Conservation (phyloP, 64 coral and sea anemone genomes). For the Acropora yongei region DNA sequence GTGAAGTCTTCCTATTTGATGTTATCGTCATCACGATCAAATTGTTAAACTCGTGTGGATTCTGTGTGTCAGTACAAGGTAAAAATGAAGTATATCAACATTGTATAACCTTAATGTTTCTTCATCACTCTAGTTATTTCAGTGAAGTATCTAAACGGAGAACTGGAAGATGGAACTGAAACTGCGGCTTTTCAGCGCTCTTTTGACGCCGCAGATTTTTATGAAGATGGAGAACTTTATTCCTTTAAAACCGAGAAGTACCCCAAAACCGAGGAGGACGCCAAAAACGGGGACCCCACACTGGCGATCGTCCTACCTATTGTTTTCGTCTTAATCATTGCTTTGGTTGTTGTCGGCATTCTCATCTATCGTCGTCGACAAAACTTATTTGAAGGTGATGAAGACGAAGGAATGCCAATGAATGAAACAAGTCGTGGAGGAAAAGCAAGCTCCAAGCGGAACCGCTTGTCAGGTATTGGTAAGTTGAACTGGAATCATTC, state of each 20-base stretch:
- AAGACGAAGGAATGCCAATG: not conserved
- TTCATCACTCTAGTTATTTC: not conserved
- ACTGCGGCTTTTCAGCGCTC: constrained; percentile 27
- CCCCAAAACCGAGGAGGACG: not conserved
- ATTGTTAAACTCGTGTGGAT: too few relatives aligned
- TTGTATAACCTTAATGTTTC: not conserved
- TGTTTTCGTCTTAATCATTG: not conserved
- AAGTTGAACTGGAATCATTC: not conserved
- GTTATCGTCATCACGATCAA: too few relatives aligned
- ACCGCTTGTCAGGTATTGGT: not conserved
- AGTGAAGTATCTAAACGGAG: constrained; percentile 5
- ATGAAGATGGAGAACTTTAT: not conserved
- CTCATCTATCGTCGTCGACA: constrained; percentile 28
- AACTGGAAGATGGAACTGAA: constrained; percentile 2
- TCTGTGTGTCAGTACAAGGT: too few relatives aligned
- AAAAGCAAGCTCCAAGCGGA: not conserved
- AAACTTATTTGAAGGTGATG: not conserved
- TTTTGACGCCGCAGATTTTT: not conserved
- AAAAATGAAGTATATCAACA: too few relatives aligned
- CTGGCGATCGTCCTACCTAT: not conserved
- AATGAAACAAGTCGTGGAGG: not conserved
- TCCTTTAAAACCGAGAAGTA: not conserved
- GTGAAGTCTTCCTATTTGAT: too few relatives aligned
- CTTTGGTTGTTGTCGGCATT: not conserved
- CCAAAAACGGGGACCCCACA: not conserved